Conservation (phyloP, 2,888 invertebrate species). For the Flexamia atlantica region DNA sequence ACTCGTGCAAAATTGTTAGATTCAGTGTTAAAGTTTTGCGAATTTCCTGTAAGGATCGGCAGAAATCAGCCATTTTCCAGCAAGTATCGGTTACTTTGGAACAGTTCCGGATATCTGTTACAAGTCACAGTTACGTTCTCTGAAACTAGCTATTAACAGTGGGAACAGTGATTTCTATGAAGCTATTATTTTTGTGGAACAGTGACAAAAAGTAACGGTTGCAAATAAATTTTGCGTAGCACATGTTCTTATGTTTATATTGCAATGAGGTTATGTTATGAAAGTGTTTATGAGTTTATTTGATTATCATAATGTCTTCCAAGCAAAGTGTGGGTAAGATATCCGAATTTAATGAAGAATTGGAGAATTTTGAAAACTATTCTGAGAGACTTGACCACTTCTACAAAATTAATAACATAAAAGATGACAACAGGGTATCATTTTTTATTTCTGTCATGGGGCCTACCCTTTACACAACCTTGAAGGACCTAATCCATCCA, state of each 20-base stretch:
- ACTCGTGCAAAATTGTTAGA: neutral
- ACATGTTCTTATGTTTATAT: neutral
- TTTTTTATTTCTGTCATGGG: slow-evolving; percentile 30
- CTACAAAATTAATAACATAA: neutral
- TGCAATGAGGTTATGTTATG: neutral
- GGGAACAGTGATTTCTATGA: neutral
- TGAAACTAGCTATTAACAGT: neutral
- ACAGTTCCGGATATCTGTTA: neutral
- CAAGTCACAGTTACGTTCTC: neutral
- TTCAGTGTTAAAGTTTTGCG: neutral
- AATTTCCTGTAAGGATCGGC: neutral
- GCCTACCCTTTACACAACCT: slow-evolving; percentile 14
- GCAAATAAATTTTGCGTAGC: neutral
- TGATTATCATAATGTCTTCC: neutral
- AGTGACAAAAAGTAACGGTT: neutral
- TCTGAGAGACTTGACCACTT: neutral
- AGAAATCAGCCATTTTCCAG: neutral
- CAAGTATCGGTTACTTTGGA: neutral
- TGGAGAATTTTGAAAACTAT: neutral
- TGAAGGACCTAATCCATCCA: slow-evolving; percentile 20
- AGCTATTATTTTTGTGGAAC: neutral
- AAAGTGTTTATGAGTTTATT: neutral
- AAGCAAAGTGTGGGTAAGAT: neutral
- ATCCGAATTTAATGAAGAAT: neutral
- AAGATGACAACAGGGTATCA: neutral